Evolutionary conservation across 1,140 invertebrate species (phyloP).

Genomic region (Cataglyphis hispanica): DNA sequence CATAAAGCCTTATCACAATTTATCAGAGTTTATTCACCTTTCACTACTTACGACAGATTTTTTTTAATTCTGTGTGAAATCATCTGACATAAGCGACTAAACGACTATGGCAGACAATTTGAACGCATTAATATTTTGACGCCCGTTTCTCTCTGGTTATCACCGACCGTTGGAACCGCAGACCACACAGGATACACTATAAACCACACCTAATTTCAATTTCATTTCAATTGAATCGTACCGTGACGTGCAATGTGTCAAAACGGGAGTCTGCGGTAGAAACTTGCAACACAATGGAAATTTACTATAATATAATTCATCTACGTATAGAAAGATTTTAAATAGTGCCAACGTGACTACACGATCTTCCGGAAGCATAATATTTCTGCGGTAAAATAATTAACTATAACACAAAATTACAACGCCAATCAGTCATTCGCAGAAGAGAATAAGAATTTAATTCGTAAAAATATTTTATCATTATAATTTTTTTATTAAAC

Average conservation of each 20-base stretch:
- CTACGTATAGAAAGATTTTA: constrained; percentile 70
- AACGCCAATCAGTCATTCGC: background rate
- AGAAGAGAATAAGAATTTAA: background rate
- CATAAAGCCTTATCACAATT: background rate
- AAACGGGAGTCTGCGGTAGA: constrained; percentile 65
- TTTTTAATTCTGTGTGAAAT: constrained; percentile 2
- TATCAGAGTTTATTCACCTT: background rate
- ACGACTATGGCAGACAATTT: constrained; percentile 5
- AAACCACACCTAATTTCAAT: constrained; percentile 68
- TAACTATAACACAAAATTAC: background rate
- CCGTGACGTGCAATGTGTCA: constrained; percentile 64
- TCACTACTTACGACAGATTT: background rate
- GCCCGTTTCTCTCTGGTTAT: constrained; percentile 33
- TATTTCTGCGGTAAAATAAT: constrained; percentile 32
- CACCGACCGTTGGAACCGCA: constrained; percentile 35
- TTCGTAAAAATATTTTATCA: background rate
- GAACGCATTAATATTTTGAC: constrained; percentile 65
- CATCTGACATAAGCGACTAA: constrained; percentile 23
- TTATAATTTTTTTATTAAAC: constrained; percentile 28
- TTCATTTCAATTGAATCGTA: constrained; percentile 71
- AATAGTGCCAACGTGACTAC: constrained; percentile 62
- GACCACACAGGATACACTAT: constrained; percentile 45
- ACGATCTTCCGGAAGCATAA: constrained; percentile 61
- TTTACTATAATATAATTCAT: constrained; percentile 75
- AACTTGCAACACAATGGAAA: constrained; percentile 75